Base-by-base conservation (phyloP, 2,888 invertebrate genomes). In the Spisula subtruncata region DNA sequence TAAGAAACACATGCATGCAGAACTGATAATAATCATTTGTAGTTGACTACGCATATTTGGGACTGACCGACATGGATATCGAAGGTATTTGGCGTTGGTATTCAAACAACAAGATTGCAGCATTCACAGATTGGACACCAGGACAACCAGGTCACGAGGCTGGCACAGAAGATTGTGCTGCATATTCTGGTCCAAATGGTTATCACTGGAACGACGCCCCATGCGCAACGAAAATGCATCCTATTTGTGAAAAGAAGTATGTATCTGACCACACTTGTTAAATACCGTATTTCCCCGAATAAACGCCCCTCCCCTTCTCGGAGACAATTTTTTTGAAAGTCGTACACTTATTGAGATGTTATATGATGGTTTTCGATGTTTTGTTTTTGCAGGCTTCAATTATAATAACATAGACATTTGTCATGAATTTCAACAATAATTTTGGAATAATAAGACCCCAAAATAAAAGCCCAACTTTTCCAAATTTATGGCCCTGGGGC, bases 21-120 rank as follows among this genome's bases (percentile, higher is more conserved):
- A 51, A 8, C 8, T 51, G 5, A 12, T 79, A 0, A 10, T 20
- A 6, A 35, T 54, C 32, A 16, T 20, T 25, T 51, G 12, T 12
- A 83, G 82, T 56, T 29, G 32, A 6, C 35, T 6, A 48, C 8
- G 10, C 60, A 18, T 83, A 56, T 56, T 0, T 83, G 5, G 82
- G 82, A 54, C 60, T 83, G 0, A 8, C 29, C 32, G 82, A 83
- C 41, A 83, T 83, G 56, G 82, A 83, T 56, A 60, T 83, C 6
- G 60, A 83, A 60, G 60, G 82, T 16, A 20, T 83, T 0, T 83
- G 82, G 82, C 82, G 82, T 18, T 83, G 82, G 82, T 83, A 83
- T 18, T 54, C 54, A 16, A 56, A 60, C 60, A n/a, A 83, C 32
- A 54, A 29, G 5, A 29, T 82, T 32, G 82, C 20, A 16, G 14